Evolutionary conservation across 64 coral and sea anemone genomes (phyloP).

Genomic region (Astreopora myriophthalma): DNA sequence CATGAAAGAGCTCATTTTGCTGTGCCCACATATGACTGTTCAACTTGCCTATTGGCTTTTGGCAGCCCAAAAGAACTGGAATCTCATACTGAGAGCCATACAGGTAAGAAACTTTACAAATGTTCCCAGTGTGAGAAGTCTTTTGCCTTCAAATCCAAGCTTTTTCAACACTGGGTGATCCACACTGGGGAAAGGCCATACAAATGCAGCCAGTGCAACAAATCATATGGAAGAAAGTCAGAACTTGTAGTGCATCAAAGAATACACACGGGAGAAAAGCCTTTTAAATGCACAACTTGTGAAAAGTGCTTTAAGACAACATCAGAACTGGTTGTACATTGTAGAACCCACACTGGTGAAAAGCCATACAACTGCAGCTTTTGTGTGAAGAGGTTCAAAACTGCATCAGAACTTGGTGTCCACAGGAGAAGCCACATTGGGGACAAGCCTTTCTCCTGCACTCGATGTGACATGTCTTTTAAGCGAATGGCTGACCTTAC

Average conservation of each 20-base stretch:
- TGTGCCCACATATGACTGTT: not conserved
- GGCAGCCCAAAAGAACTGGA: not conserved
- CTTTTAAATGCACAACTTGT: conserved; percentile 28
- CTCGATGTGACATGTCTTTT: conserved; percentile 23
- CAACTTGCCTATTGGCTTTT: not conserved
- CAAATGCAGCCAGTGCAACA: conserved; percentile 34
- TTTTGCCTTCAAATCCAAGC: conserved; percentile 51
- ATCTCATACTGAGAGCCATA: conserved; percentile 39
- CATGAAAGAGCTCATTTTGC: conserved; percentile 3
- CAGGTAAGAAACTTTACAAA: conserved; percentile 46
- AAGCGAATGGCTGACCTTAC: conserved; percentile 29
- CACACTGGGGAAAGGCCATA: conserved; percentile 43
- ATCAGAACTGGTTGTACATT: conserved; percentile 26
- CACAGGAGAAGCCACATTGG: conserved; percentile 43
- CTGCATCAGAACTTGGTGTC: conserved; percentile 50
- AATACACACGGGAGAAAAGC: conserved; percentile 55
- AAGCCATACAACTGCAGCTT: conserved; percentile 39
- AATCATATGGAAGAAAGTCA: conserved; percentile 19
- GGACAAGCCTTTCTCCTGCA: conserved; percentile 28
- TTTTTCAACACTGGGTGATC: conserved; percentile 58
- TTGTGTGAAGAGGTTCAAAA: conserved; percentile 30
- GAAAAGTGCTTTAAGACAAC: conserved; percentile 44
- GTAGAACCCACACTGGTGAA: conserved; percentile 44
- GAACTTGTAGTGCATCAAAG: conserved; percentile 43
- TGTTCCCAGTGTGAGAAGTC: conserved; percentile 60